A percentile compares a stretch with the other conserved stretches of the same genome.
phyloP scores from a whole-genome alignment of 2,888 invertebrate species.

The Incurvaria masculella region DNA sequence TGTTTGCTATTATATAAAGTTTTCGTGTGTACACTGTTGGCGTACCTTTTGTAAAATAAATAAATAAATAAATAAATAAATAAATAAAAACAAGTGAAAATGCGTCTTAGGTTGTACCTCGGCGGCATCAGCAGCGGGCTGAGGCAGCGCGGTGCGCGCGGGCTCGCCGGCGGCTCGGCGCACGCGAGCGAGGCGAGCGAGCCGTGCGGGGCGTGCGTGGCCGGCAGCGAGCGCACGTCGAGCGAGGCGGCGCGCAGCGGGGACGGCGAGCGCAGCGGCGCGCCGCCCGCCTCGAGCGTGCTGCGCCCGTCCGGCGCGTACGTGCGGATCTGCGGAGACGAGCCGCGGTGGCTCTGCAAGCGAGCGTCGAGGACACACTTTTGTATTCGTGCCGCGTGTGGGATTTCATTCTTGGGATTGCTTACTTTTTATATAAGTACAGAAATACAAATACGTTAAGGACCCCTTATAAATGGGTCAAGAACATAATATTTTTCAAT shows the following conservation, averaged over 20 bases:
- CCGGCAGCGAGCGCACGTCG: conserved; percentile 65
- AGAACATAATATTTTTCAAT: too few relatives aligned
- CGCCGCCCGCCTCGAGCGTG: conserved; percentile 52
- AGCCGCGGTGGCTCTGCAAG: conserved; percentile 68
- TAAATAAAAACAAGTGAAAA: conserved; percentile 4
- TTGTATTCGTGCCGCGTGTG: too few relatives aligned
- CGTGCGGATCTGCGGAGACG: conserved; percentile 80
- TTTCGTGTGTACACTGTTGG: too few relatives aligned
- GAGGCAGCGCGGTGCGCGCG: conserved; percentile 60
- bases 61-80: conserved; percentile 5
- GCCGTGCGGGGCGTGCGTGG: conserved; percentile 62
- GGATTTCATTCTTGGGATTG: too few relatives aligned
- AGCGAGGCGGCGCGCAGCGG: conserved; percentile 76
- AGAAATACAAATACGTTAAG: too few relatives aligned
- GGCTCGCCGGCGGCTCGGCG: conserved; percentile 44
- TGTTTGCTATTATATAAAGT: too few relatives aligned
- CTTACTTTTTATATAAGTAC: too few relatives aligned
- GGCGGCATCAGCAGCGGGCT: conserved; percentile 78
- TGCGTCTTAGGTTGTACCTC: conserved; percentile 28
- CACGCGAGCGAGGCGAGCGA: conserved; percentile 65
- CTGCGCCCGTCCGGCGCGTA: conserved; percentile 77
- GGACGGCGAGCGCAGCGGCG: conserved; percentile 71
- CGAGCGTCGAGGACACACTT: conserved; percentile 6
- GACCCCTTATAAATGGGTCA: too few relatives aligned
- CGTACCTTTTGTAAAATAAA: too few relatives aligned